Percentiles rank a stretch among this genome's conserved stretches.
phyloP scores from a whole-genome alignment of 2,888 invertebrate genomes.

The Crioceris asparagi region DNA sequence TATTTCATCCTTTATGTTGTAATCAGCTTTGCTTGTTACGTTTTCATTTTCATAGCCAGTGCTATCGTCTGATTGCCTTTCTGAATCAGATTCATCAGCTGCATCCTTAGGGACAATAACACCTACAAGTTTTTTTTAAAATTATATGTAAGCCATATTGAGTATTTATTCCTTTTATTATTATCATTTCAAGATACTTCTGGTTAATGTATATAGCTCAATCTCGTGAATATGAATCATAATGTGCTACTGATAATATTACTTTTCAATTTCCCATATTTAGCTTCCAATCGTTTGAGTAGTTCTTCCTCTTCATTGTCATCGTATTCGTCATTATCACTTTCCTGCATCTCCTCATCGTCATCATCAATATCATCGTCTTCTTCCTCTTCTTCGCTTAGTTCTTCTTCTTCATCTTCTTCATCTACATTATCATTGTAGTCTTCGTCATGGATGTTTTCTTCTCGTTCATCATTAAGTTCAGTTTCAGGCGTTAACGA shows the following conservation, averaged over 20 bases:
- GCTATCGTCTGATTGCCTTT: conserved; percentile 24
- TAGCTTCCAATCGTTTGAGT: conserved; percentile 57
- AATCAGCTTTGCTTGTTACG: conserved; percentile 47
- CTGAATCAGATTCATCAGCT: conserved; percentile 22
- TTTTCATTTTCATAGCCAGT: conserved; percentile 40
- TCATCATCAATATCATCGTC: conserved; percentile 36
- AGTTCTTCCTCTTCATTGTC: conserved; percentile 62
- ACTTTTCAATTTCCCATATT: conserved; percentile 56
- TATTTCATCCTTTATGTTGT: conserved; percentile 36
- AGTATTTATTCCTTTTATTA: neutral
- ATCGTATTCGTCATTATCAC: conserved; percentile 37
- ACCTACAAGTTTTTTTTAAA: too few relatives aligned
- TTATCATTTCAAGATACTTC: too few relatives aligned
- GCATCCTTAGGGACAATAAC: too few relatives aligned
- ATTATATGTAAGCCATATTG: conserved; percentile 7
- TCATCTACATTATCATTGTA: conserved; percentile 31
- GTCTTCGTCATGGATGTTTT: conserved; percentile 26
- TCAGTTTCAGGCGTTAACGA: conserved; percentile 31
- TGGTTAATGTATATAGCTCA: too few relatives aligned
- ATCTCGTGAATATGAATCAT: too few relatives aligned
- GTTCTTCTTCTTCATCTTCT: conserved; percentile 37
- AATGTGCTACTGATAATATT: too few relatives aligned
- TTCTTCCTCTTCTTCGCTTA: conserved; percentile 33
- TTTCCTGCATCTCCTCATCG: conserved; percentile 40
- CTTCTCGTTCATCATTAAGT: conserved; percentile 21